Conservation (phyloP, 2,113 vertebrate species). For the Hemiprocne comata region DNA sequence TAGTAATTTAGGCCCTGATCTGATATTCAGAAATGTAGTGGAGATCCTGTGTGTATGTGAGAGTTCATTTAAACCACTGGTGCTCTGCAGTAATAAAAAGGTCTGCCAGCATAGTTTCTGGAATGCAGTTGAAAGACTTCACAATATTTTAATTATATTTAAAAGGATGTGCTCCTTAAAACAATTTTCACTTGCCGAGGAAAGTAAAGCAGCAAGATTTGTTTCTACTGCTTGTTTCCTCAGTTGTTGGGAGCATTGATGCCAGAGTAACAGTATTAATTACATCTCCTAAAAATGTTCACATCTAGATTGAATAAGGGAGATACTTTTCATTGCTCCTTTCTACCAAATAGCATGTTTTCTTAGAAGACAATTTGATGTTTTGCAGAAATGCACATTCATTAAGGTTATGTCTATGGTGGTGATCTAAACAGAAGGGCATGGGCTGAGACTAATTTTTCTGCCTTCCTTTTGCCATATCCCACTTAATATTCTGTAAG, state of each 20-base stretch:
- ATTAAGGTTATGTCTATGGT: not conserved
- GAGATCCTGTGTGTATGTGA: not conserved
- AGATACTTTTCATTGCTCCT: not conserved
- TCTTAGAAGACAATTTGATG: not conserved
- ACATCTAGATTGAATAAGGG: not conserved
- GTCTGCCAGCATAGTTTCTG: not conserved
- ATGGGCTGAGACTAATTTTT: not conserved
- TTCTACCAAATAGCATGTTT: not conserved
- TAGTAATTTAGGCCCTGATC: constrained; percentile 25
- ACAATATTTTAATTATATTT: not conserved
- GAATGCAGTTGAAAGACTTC: not conserved
- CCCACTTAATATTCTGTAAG: not conserved
- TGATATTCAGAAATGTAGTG: not conserved
- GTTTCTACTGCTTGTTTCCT: not conserved
- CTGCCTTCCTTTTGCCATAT: not conserved
- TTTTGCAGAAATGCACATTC: not conserved
- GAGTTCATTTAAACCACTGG: not conserved
- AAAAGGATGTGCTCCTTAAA: not conserved
- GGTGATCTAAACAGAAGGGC: not conserved
- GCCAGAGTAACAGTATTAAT: not conserved
- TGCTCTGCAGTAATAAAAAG: not conserved
- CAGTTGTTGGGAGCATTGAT: not conserved
- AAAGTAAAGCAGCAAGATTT: not conserved
- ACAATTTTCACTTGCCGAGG: not conserved
- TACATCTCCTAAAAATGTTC: not conserved